Conservation (phyloP, 2,797 vertebrate species). For the Leptodactylus fallax region DNA sequence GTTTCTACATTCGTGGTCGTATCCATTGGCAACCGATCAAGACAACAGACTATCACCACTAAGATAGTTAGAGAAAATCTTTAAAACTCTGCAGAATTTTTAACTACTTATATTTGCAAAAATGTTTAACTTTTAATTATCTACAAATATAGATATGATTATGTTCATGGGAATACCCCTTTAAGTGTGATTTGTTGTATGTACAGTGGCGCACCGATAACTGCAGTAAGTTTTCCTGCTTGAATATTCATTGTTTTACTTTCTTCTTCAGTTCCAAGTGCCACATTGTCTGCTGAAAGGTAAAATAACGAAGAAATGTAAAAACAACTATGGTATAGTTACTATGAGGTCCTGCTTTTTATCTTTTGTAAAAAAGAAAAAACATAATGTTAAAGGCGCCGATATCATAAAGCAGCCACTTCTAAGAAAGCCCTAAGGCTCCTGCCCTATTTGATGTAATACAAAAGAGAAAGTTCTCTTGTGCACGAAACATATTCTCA, state of each 20-base stretch:
- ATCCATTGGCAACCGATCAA: too few species aligned
- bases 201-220: background rate
- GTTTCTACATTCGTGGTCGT: too few species aligned
- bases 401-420: background rate
- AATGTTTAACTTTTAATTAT: too few species aligned
- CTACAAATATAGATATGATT: too few species aligned
- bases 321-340: background rate
- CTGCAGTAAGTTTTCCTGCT: background rate
- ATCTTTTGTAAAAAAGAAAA: background rate
- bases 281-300: background rate
- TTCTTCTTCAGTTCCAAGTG: background rate
- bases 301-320: background rate
- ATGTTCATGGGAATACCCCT: too few species aligned
- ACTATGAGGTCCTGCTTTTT: background rate
- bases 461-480: background rate
- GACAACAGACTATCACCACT: too few species aligned
- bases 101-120: too few species aligned
- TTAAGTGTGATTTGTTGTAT: too few species aligned
- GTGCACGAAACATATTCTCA: background rate
- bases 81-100: too few species aligned
- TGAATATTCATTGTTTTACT: too few species aligned
- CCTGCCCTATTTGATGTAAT: background rate
- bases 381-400: background rate
- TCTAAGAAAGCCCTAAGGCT: background rate
- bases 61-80: too few species aligned